Evolutionary conservation across 2,113 vertebrate genomes (phyloP).

Genomic region (Laterallus jamaicensis): DNA sequence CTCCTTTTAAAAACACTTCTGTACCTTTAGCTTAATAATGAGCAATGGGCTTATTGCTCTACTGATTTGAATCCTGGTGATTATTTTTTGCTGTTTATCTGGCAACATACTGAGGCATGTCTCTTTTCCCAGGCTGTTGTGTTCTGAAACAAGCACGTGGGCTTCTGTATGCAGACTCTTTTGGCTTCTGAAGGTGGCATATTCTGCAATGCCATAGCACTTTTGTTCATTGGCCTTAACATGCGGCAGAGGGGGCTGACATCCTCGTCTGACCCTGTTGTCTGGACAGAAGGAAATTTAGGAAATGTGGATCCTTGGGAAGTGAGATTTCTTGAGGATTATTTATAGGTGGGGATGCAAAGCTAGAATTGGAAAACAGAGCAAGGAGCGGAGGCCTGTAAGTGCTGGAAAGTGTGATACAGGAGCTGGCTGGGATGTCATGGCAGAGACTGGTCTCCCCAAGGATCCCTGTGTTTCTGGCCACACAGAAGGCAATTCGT

Average conservation of each 20-base stretch:
- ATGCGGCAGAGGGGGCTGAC: fast-evolving
- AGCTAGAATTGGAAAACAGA: background rate
- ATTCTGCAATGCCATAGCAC: background rate
- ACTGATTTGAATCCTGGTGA: background rate
- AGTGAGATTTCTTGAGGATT: background rate
- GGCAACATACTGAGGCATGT: background rate
- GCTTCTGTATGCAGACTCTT: background rate
- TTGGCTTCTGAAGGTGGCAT: background rate
- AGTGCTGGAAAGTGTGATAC: background rate
- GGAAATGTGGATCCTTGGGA: background rate
- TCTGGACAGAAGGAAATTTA: background rate
- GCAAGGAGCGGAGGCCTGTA: fast-evolving
- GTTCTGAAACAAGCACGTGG: background rate
- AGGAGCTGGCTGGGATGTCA: background rate
- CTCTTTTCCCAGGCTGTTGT: background rate
- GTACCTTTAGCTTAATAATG: conserved; percentile 5
- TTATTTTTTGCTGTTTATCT: background rate
- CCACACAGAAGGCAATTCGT: background rate
- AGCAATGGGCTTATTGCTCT: background rate
- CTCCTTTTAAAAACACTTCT: background rate
- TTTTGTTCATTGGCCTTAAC: background rate
- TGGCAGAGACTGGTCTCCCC: background rate
- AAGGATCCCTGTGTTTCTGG: background rate
- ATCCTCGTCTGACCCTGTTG: background rate
- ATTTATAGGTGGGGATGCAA: background rate